Conservation (phyloP, 2,797 vertebrate genomes). For the Eptatretus atami region DNA sequence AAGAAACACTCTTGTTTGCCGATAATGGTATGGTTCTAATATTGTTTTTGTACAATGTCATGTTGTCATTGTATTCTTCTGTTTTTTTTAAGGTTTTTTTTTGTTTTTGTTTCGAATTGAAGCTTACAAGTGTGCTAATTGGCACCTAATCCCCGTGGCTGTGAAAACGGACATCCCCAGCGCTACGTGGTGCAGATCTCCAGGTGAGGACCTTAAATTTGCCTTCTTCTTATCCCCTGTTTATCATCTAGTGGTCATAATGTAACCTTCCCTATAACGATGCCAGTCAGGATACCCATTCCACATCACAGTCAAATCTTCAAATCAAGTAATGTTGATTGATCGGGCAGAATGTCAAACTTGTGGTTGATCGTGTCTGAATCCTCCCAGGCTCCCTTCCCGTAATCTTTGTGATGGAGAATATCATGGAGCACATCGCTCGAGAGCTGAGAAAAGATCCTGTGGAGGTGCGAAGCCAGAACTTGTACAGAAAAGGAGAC, state of each 20-base stretch:
- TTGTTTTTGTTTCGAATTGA: not conserved
- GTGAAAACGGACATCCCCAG: constrained; percentile 6
- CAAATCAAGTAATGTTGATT: no score
- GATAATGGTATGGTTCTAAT: constrained; percentile 7
- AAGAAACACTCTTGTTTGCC: not conserved
- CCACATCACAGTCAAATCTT: no score
- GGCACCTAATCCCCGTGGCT: constrained; percentile 7
- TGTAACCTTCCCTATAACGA: no score
- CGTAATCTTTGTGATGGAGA: constrained; percentile 8
- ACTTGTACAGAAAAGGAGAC: constrained; percentile 6
- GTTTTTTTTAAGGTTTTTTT: not conserved
- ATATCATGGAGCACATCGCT: constrained; percentile 7
- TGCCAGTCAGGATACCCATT: no score
- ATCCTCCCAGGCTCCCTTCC: constrained; percentile 6
- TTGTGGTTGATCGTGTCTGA: not conserved
- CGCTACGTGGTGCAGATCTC: constrained; percentile 8
- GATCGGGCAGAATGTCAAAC: no score
- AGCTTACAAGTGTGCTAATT: constrained; percentile 8
- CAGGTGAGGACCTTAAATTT: constrained; percentile 4
- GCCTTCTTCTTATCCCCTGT: not conserved
- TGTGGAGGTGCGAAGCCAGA: constrained; percentile 5
- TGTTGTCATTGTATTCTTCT: not conserved
- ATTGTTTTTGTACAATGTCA: not conserved
- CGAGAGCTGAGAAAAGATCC: constrained; percentile 6
- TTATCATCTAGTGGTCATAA: no score